A percentile compares a stretch with the other conserved stretches of the same genome.
Evolutionary conservation across 2,113 vertebrate genomes (phyloP).

Genomic region (Epinephelus lanceolatus): DNA sequence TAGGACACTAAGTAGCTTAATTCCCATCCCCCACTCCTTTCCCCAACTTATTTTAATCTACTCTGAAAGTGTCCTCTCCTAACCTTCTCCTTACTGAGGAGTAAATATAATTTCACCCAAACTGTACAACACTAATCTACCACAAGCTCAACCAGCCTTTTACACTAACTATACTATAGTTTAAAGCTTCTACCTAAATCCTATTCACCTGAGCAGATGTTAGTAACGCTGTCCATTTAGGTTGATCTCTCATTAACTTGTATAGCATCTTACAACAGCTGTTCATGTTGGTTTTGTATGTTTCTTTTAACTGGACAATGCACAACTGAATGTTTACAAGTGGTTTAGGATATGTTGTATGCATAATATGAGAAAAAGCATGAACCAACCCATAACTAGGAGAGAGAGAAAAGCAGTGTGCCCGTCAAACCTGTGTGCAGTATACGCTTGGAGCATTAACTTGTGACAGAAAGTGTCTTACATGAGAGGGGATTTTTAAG

Average conservation of each 20-base stretch:
- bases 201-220: slow-evolving; percentile 2
- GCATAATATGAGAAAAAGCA: neutral
- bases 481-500: neutral
- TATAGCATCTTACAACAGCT: neutral
- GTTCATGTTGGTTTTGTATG: neutral
- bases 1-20: slow-evolving; percentile 29
- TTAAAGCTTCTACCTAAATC: slow-evolving; percentile 4
- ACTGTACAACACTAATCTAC: slow-evolving; percentile 27
- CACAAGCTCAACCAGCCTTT: neutral
- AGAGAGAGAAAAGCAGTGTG: neutral
- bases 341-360: neutral
- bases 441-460: neutral
- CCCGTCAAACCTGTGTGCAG: neutral
- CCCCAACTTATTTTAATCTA: slow-evolving; percentile 23
- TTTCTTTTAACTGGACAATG: neutral
- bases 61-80: slow-evolving; percentile 23
- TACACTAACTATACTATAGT: neutral
- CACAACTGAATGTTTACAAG: neutral
- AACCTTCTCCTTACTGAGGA: slow-evolving; percentile 10
- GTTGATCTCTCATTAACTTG: neutral
- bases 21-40: neutral
- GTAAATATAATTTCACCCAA: slow-evolving; percentile 26
- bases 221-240: neutral
- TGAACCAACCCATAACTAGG: neutral
- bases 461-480: neutral